phyloP scores from a whole-genome alignment of 2,797 vertebrate species.

The Malurus leucopterus region DNA sequence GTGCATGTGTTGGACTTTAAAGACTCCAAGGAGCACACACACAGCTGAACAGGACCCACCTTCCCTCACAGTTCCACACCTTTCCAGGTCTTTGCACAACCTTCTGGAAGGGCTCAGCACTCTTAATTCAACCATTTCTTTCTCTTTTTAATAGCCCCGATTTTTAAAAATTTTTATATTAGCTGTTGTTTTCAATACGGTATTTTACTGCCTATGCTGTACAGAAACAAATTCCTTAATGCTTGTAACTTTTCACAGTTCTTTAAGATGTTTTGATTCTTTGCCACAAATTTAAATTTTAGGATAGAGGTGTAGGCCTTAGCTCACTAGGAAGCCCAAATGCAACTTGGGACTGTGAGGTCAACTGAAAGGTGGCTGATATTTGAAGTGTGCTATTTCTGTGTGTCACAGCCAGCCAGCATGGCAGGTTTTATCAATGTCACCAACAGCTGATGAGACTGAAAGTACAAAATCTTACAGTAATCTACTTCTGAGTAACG shows the following conservation, averaged over 20 bases:
- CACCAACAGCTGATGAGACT: slow-evolving; percentile 49
- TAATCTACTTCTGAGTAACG: slow-evolving; percentile 52
- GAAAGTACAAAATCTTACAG: slow-evolving; percentile 38
- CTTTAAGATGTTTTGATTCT: not conserved
- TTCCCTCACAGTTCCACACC: not conserved
- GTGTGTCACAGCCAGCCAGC: slow-evolving; percentile 29
- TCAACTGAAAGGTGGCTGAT: not conserved
- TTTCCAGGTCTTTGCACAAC: not conserved
- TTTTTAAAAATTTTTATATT: not conserved
- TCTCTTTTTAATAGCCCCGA: not conserved
- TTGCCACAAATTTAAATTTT: not conserved
- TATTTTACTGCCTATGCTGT: not conserved
- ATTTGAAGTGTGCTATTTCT: not conserved
- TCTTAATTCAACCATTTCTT: not conserved
- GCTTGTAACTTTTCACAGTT: not conserved
- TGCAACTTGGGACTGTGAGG: not conserved
- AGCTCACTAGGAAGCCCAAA: not conserved
- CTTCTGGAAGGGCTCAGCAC: not conserved
- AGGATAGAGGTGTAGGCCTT: not conserved
- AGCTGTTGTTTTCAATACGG: not conserved
- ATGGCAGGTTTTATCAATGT: slow-evolving; percentile 17
- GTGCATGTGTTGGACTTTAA: not conserved
- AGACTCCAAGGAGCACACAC: not conserved
- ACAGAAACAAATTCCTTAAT: not conserved
- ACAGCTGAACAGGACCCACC: not conserved